Conservation (phyloP, 2,888 invertebrate species). For the Chromoteleia sp. region DNA sequence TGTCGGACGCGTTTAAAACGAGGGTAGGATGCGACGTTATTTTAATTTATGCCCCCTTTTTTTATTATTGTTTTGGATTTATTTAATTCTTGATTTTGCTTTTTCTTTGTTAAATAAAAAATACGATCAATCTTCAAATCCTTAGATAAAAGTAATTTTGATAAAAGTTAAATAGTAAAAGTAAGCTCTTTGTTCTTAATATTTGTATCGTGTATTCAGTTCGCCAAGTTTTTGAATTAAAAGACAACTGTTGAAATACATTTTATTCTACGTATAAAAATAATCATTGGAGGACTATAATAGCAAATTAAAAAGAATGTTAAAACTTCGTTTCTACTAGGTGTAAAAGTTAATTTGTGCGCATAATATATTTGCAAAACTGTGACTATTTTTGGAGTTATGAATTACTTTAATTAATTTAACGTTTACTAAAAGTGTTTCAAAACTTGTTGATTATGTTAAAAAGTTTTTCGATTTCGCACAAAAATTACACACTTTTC, state of each 20-base stretch:
- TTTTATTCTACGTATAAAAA: no score
- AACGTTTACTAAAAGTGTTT: not conserved
- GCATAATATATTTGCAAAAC: no score
- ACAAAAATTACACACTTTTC: not conserved
- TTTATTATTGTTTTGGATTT: conserved; percentile 19
- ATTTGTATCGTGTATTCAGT: no score
- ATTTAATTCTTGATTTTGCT: conserved; percentile 21
- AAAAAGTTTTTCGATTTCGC: not conserved
- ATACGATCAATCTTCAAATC: not conserved
- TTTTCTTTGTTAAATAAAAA: conserved; percentile 5
- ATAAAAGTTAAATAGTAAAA: not conserved
- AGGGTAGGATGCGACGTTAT: conserved; percentile 26
- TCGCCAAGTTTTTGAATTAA: no score
- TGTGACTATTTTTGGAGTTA: no score
- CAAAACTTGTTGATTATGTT: not conserved
- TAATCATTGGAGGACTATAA: no score
- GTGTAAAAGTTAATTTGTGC: no score
- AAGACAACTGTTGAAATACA: no score
- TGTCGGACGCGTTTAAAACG: conserved; percentile 43
- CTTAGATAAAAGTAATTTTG: not conserved
- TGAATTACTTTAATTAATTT: no score
- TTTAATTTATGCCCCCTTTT: conserved; percentile 46
- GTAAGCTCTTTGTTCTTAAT: not conserved
- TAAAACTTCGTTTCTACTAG: no score
- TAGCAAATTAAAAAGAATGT: no score